Conservation (phyloP, 1,140 invertebrate species). For the Camponotus vicinus region DNA sequence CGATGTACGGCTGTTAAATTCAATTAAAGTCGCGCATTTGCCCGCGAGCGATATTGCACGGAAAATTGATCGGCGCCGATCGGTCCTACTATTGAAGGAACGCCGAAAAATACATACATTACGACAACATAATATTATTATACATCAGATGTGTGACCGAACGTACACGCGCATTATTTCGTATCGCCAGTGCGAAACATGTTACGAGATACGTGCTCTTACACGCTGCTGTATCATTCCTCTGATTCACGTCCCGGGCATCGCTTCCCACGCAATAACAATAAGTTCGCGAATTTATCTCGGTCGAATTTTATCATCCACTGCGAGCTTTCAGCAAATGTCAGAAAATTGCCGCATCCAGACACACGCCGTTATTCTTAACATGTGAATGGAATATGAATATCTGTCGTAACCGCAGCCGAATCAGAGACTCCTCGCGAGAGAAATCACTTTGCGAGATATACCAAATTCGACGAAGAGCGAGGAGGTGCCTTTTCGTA, state of each 20-base stretch:
- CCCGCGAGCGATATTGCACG: background rate
- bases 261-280: conserved; percentile 43
- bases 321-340: background rate
- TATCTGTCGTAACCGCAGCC: conserved; percentile 30
- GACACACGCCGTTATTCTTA: background rate
- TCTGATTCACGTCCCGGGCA: conserved; percentile 25
- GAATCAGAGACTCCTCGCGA: conserved; percentile 18
- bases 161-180: background rate
- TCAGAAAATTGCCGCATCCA: conserved; percentile 25
- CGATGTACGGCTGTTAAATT: conserved; percentile 28
- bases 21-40: conserved; percentile 34
- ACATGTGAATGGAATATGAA: conserved; percentile 31
- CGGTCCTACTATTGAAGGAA: conserved; percentile 10
- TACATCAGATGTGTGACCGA: conserved; percentile 10
- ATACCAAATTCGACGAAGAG: conserved; percentile 39
- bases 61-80: conserved; percentile 33
- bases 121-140: conserved; percentile 12
- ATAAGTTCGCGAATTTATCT: conserved; percentile 51
- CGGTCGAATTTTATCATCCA: conserved; percentile 10
- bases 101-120: background rate
- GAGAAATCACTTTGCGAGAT: conserved; percentile 47
- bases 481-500: conserved; percentile 13
- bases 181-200: conserved; percentile 5
- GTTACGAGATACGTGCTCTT: background rate
- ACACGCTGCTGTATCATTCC: conserved; percentile 4